Percentiles rank a stretch among this genome's conserved stretches.
phyloP scores from a whole-genome alignment of 2,888 invertebrate species.

The Eupsilia transversa region DNA sequence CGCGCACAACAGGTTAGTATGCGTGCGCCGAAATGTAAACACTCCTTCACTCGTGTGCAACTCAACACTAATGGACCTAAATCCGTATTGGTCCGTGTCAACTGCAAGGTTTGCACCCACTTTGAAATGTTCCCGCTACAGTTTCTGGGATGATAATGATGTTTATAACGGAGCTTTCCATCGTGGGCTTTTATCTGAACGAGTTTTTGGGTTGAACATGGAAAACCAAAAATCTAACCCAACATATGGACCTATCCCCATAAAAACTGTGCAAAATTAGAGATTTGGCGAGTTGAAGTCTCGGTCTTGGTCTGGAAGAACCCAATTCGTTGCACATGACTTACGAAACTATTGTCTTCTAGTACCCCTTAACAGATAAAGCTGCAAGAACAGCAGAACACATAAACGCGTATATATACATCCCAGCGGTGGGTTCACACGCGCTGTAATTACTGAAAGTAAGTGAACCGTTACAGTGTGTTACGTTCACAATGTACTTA shows the following conservation, averaged over 20 bases:
- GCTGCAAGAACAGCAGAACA: background rate
- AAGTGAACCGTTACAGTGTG: conserved; percentile 39
- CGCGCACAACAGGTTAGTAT: conserved; percentile 85
- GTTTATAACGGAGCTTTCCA: conserved; percentile 5
- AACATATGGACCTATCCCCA: background rate
- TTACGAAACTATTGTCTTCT: background rate
- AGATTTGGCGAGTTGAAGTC: background rate
- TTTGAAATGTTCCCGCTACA: conserved; percentile 51
- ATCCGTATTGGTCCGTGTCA: conserved; percentile 61
- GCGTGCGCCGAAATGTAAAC: conserved; percentile 83
- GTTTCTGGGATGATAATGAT: conserved; percentile 4
- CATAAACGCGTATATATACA: conserved; percentile 12
- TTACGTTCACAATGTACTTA: conserved; percentile 17
- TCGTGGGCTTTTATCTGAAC: conserved; percentile 2
- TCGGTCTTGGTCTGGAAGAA: too few species aligned
- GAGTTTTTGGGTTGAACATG: background rate
- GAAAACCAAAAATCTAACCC: background rate
- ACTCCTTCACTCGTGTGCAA: conserved; percentile 60
- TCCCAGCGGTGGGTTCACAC: conserved; percentile 36
- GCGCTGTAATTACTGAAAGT: conserved; percentile 45
- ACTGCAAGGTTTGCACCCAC: conserved; percentile 53
- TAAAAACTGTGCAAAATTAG: background rate
- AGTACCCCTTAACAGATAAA: background rate
- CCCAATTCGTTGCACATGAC: too few species aligned
- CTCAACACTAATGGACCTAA: conserved; percentile 65